A percentile compares a stretch with the other conserved stretches of the same genome.
Conservation (phyloP, 2,888 invertebrate genomes). For the Drymonia ruficornis region DNA sequence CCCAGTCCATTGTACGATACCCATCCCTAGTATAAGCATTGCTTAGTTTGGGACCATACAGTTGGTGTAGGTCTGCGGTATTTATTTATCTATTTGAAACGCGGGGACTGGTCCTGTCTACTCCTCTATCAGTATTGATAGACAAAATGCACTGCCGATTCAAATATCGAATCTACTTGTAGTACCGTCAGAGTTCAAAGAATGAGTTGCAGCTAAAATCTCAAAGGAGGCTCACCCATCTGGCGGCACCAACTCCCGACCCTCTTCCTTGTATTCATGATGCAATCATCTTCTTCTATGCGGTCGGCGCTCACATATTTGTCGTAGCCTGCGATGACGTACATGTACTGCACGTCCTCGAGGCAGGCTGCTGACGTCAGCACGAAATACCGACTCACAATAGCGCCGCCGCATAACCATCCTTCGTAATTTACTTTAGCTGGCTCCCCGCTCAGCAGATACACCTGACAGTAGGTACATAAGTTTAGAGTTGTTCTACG, state of each 20-base stretch:
- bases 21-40: too few species aligned
- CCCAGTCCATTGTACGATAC: too few species aligned
- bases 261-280: background rate
- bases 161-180: too few species aligned
- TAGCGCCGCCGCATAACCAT: background rate
- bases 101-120: too few species aligned
- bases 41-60: too few species aligned
- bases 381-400: background rate
- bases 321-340: background rate
- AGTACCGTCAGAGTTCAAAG: too few species aligned
- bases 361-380: slow-evolving; percentile 1
- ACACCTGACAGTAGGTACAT: background rate
- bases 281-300: background rate
- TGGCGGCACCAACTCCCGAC: background rate
- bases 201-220: too few species aligned
- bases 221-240: background rate
- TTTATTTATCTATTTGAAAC: too few species aligned
- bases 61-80: too few species aligned
- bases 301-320: background rate
- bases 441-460: background rate
- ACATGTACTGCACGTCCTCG: background rate
- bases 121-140: too few species aligned
- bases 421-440: background rate
- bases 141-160: too few species aligned
- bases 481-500: too few species aligned